Evolutionary conservation across 2,797 vertebrate genomes (phyloP), one percentile per base, ranked within the genome.

Genomic region (Tenualosa ilisha): DNA sequence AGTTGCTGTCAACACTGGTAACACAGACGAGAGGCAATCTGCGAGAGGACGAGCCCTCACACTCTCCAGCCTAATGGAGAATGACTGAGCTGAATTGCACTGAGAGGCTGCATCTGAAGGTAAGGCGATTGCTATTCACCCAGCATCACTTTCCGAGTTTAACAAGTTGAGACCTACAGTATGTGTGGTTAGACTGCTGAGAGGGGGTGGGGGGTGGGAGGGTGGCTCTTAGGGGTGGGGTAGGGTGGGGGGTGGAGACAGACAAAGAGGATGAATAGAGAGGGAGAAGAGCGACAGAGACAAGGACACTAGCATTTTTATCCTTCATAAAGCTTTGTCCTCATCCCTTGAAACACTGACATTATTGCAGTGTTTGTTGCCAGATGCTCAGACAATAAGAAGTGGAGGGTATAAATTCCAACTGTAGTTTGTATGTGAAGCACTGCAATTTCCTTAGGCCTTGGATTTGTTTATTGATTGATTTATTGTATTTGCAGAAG

Each of bases 21-120:
- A 89, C 84, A 83, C 89, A 84, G 85, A 91, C 88, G 88, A 86
- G 85, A 91, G 88, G 87, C 89, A 89, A 90, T 92, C 91, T 88
- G 85, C 88, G 89, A 91, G 85, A 90, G 92, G 93, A 93, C 92
- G 89, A 94, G 92, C 88, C 91, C 91, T 92, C 92, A 93, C 90
- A 91, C 86, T 93, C 93, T 94, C 91, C 88, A 81, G 90, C 92
- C 91, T 94, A 95, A 95, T 95, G 89, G 95, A 93, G 92, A 94
- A 93, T 92, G 94, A 95, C 93, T 93, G 92, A 89, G 89, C 92
- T 90, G 91, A 92, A 95, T 94, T 93, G 93, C 92, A 91, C 89
- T 86, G 90, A 92, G 92, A 92, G 91, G 89, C 88, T 88, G 91
- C 91, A 91, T 92, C 90, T 92, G 90, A 94, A 91, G 89, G 91